phyloP scores from a whole-genome alignment of 2,797 vertebrate species.

The Steatocranus sp. region DNA sequence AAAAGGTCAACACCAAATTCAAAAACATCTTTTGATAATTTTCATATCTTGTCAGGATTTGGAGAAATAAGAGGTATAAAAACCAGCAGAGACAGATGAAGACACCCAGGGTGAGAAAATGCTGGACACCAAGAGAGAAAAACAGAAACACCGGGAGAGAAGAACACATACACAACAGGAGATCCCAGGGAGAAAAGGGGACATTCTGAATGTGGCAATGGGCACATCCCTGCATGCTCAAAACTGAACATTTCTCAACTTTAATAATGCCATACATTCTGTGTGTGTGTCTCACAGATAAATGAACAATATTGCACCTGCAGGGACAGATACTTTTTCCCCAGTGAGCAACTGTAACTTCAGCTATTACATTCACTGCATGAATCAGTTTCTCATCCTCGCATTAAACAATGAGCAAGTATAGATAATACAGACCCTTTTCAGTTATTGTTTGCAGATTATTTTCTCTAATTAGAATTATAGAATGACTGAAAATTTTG shows the following conservation, averaged over 20 bases:
- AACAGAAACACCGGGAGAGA: constrained; percentile 10
- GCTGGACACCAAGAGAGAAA: neutral
- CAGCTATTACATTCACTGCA: neutral
- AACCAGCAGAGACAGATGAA: constrained; percentile 10
- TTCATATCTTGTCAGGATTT: neutral
- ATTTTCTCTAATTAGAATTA: neutral
- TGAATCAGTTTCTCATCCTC: neutral
- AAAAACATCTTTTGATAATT: neutral
- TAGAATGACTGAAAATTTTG: neutral
- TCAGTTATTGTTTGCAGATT: neutral
- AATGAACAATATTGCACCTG: neutral
- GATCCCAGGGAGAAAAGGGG: neutral
- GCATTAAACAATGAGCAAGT: neutral
- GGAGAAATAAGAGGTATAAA: neutral
- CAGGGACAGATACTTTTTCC: neutral
- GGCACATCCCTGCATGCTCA: neutral
- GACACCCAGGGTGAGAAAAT: constrained; percentile 7
- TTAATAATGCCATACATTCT: constrained; percentile 3
- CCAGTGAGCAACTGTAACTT: neutral
- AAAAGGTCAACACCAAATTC: constrained; percentile 4
- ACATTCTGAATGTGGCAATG: neutral
- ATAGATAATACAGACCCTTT: neutral
- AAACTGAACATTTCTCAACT: constrained; percentile 4
- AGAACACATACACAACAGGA: neutral
- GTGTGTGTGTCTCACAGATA: neutral